A percentile compares a stretch with the other conserved stretches of the same genome.
Conservation (phyloP, 2,888 invertebrate genomes). For the Xestoiulus laeticollis region DNA sequence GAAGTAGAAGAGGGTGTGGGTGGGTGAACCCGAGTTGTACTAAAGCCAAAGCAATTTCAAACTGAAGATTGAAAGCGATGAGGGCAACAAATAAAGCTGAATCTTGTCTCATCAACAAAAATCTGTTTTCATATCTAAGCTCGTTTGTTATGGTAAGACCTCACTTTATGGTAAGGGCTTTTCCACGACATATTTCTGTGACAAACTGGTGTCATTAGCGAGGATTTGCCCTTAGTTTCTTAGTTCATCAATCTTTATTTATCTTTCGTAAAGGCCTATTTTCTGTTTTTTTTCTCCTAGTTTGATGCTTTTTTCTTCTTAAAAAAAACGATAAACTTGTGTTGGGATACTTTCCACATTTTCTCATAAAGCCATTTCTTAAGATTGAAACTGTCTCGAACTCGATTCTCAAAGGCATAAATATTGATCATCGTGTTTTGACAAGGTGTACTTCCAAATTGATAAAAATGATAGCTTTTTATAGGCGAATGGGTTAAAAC, state of each 20-base stretch:
- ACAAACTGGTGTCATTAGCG: constrained; percentile 1
- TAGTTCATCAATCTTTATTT: constrained; percentile 27
- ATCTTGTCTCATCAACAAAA: not conserved
- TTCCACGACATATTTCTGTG: not conserved
- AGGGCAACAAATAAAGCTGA: not conserved
- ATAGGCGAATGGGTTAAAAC: not conserved
- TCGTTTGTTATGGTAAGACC: not conserved
- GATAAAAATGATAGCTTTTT: not conserved
- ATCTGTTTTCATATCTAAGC: not conserved
- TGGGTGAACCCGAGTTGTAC: not conserved
- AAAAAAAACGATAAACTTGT: not conserved
- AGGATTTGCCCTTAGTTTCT: constrained; percentile 11
- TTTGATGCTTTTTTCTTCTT: not conserved
- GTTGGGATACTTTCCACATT: not conserved
- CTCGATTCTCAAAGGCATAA: not conserved
- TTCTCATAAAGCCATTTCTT: not conserved
- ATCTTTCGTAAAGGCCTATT: not conserved
- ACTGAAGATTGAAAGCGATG: not conserved
- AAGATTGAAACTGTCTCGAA: not conserved
- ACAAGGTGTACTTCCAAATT: not conserved
- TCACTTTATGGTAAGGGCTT: not conserved
- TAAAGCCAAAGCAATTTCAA: constrained; percentile 1
- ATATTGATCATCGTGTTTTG: not conserved
- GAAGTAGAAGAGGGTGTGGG: not conserved
- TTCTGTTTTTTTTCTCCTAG: not conserved